phyloP scores from a whole-genome alignment of 2,113 vertebrate genomes.

The Rhinogobius similis region DNA sequence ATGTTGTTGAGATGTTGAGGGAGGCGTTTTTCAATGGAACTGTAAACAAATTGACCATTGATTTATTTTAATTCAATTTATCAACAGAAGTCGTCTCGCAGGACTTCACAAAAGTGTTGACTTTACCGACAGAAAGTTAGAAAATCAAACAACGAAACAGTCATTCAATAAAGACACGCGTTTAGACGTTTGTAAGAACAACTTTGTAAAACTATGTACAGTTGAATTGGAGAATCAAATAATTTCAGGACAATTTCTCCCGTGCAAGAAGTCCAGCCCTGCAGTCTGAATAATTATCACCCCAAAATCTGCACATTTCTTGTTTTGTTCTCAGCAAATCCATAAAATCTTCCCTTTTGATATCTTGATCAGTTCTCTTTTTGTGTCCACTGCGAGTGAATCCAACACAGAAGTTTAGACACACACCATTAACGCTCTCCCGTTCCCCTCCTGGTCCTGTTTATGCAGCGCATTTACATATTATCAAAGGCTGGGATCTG shows the following conservation, averaged over 20 bases:
- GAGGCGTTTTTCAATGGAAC: no score
- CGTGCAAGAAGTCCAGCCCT: not conserved
- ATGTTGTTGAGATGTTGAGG: no score
- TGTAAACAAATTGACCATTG: no score
- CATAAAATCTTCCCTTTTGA: constrained; percentile 8
- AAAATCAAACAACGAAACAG: no score
- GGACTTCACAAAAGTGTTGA: no score
- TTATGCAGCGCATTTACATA: not conserved
- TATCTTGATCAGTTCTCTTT: constrained; percentile 8
- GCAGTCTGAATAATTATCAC: not conserved
- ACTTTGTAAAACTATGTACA: no score
- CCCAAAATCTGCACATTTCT: not conserved
- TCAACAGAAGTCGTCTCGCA: no score
- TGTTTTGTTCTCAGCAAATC: not conserved
- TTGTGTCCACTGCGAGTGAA: constrained; percentile 12
- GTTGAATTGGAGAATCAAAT: no score
- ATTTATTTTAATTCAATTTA: no score
- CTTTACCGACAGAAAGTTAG: no score
- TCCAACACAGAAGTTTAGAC: constrained; percentile 1
- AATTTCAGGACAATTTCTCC: not conserved
- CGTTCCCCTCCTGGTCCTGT: not conserved
- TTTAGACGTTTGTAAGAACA: not conserved
- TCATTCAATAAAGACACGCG: no score
- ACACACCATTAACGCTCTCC: not conserved
- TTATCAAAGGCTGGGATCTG: constrained; percentile 19